These are phyloP conservation scores for Yponomeuta plumbellus DNA, from an alignment of 2,888 invertebrate genomes.

Conservation along the genomic window DNA sequence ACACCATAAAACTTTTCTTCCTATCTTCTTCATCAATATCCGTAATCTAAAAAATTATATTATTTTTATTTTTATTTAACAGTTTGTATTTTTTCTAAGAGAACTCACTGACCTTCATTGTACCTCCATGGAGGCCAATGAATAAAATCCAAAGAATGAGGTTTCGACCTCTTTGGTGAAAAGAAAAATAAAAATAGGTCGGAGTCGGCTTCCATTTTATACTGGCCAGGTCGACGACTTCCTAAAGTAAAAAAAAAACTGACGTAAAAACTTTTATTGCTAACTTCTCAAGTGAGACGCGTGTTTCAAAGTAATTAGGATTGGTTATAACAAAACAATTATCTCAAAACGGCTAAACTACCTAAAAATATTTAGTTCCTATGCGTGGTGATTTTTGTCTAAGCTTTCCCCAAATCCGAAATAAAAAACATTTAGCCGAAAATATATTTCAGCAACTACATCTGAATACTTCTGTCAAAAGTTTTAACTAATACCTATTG, in stretches of 20 bases:
- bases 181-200: neutral
- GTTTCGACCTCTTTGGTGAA: neutral
- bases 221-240: neutral
- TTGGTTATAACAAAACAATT: neutral
- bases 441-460: neutral
- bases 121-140: too few relatives aligned
- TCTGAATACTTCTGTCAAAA: neutral
- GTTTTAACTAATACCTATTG: neutral
- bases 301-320: neutral
- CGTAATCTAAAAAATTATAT: too few relatives aligned
- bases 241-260: too few relatives aligned
- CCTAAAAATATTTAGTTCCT: neutral
- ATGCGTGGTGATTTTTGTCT: conserved; percentile 13
- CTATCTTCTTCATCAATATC: too few relatives aligned
- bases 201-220: neutral
- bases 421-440: neutral
- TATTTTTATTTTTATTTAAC: too few relatives aligned
- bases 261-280: conserved; percentile 8
- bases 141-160: too few relatives aligned
- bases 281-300: neutral
- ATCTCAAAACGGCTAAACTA: neutral
- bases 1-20: too few relatives aligned
- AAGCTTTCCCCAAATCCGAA: neutral
- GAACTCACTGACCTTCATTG: too few relatives aligned
- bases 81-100: too few relatives aligned